Percentiles rank a stretch among this genome's conserved stretches.
Conservation (phyloP, 2,888 invertebrate species). For the Dasysyrphus albostriatus region DNA sequence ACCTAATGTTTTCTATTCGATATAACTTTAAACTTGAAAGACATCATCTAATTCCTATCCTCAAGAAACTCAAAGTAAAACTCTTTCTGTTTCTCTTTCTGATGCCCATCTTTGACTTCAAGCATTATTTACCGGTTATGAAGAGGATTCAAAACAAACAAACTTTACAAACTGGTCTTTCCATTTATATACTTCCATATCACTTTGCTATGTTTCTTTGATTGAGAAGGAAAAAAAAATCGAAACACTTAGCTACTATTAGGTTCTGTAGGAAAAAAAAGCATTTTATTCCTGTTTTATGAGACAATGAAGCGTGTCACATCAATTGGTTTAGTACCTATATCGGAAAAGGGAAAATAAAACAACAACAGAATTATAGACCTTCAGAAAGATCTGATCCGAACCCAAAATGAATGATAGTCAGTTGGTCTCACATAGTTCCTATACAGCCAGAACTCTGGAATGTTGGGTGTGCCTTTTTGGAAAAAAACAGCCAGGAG, state of each 20-base stretch:
- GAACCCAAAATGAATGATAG: slow-evolving; percentile 18
- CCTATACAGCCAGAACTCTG: background rate
- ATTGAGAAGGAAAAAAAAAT: background rate
- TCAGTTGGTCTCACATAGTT: background rate
- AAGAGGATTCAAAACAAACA: slow-evolving; percentile 5
- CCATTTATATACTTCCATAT: background rate
- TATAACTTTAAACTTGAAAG: too few relatives aligned
- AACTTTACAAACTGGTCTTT: slow-evolving; percentile 21
- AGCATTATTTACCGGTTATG: slow-evolving; percentile 10
- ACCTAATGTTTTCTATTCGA: too few relatives aligned
- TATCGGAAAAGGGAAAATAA: background rate
- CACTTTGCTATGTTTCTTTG: background rate
- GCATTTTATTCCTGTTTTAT: slow-evolving; percentile 25
- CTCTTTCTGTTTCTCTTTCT: background rate
- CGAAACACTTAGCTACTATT: background rate
- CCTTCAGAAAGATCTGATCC: slow-evolving; percentile 30
- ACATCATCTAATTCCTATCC: background rate
- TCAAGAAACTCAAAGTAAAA: background rate
- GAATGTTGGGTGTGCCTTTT: slow-evolving; percentile 42
- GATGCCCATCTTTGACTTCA: background rate
- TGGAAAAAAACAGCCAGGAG: background rate
- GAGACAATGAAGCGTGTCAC: slow-evolving; percentile 62
- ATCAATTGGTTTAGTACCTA: slow-evolving; percentile 40
- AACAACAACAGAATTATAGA: background rate
- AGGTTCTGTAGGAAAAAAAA: background rate